phyloP scores from a whole-genome alignment of 2,797 vertebrate genomes.

The Phyllotis vaccarum region DNA sequence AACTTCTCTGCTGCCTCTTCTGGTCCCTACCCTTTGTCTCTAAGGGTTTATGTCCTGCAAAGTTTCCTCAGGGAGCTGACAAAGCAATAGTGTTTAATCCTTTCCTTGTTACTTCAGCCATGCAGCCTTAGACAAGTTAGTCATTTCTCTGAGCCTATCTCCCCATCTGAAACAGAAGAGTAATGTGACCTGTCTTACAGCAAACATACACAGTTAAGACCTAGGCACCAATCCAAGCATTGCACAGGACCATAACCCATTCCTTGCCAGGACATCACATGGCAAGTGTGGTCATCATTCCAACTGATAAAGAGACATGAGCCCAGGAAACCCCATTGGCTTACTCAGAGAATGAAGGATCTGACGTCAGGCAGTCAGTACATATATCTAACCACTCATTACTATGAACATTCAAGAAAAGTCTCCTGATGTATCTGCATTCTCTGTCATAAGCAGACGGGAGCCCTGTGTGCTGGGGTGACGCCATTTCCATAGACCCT shows the following conservation, averaged over 20 bases:
- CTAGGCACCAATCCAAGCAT: not conserved
- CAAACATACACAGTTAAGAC: not conserved
- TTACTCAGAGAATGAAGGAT: not conserved
- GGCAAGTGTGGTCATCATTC: not conserved
- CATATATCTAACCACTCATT: not conserved
- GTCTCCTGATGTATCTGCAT: not conserved
- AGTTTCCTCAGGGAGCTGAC: not conserved
- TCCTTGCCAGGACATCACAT: not conserved
- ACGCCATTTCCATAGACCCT: not conserved
- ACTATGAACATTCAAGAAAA: not conserved
- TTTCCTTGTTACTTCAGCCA: conserved; percentile 4
- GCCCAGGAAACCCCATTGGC: not conserved
- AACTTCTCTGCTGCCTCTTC: conserved; percentile 18
- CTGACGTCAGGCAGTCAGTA: not conserved
- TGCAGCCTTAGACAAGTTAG: not conserved
- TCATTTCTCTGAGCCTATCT: not conserved
- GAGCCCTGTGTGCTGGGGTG: too few relatives aligned
- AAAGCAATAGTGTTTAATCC: not conserved
- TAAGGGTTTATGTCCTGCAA: not conserved
- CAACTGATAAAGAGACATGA: not conserved
- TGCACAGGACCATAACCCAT: not conserved
- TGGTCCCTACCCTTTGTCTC: not conserved
- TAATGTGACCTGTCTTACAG: not conserved
- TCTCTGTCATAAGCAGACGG: not conserved
- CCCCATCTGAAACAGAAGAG: not conserved